These are phyloP conservation scores for human DNA, from an alignment of 2,113 vertebrate genomes.

Conservation along the genomic window GRCh38 chr18:74082501-74083000, in stretches of 20 bases:
- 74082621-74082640: accelerated
- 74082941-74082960: neutral
- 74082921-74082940: neutral
- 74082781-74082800: too few species aligned
- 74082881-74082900: neutral
- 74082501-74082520: too few species aligned
- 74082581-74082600: accelerated
- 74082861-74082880: neutral
- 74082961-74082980: neutral
- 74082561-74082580: neutral
- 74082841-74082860: neutral
- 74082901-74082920: neutral
- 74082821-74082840: neutral
- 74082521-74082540: accelerated
- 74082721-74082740: constrained; percentile 61
- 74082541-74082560: neutral
- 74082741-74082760: constrained; percentile 67
- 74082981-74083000: neutral
- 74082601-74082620: neutral
- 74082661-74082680: neutral
- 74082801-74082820: accelerated
- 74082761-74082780: too few species aligned
- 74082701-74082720: constrained; percentile 27
- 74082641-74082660: accelerated
- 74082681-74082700: accelerated